These are phyloP conservation scores for Tonatia bakeri DNA, from an alignment of 2,113 vertebrate species.

Conservation along the genomic window DNA sequence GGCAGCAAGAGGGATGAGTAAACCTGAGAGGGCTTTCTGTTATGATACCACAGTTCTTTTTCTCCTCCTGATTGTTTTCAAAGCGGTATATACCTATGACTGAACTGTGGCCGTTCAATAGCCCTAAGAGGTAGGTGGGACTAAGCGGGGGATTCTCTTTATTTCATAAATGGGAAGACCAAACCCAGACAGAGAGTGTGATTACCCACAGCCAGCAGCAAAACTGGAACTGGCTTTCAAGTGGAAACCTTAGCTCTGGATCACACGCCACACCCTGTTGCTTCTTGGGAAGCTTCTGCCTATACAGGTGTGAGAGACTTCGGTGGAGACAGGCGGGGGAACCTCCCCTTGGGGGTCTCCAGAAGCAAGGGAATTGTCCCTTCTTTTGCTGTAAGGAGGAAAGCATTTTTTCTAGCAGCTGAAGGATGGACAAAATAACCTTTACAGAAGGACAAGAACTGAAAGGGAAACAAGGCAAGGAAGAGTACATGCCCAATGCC, in stretches of 20 bases:
- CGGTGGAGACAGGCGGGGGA: background rate
- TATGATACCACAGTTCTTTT: background rate
- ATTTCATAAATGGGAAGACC: background rate
- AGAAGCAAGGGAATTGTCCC: background rate
- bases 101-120: background rate
- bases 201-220: background rate
- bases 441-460: background rate
- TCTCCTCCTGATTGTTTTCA: background rate
- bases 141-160: no score
- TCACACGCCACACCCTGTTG: background rate
- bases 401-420: background rate
- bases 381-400: background rate
- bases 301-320: background rate
- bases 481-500: background rate
- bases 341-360: background rate
- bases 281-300: background rate
- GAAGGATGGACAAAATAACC: background rate
- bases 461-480: background rate
- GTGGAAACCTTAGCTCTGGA: background rate
- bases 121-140: background rate
- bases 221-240: background rate
- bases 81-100: no score
- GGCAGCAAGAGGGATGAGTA: background rate
- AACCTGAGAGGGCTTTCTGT: background rate
- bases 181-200: no score